Base-by-base conservation (phyloP, 2,888 invertebrate species). In the Mythimna impura region DNA sequence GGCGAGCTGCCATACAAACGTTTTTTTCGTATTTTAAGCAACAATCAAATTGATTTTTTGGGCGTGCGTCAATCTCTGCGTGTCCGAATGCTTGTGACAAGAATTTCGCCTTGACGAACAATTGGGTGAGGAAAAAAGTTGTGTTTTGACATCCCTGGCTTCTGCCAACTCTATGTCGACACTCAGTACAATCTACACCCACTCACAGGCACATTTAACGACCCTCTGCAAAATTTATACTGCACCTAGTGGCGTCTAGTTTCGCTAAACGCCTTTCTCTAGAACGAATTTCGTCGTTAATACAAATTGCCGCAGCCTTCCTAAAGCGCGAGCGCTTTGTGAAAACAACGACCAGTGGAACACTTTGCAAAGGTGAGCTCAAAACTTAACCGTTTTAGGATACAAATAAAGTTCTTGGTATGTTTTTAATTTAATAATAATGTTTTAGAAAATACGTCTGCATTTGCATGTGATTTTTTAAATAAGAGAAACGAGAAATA, bases 171-270 rank as follows among this genome's bases (percentile, higher is more conserved):
- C 61, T 22, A 12, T 22, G 40, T 47, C 71, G 55, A 64, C 66
- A 76, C 64, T 66, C 64, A 47, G 64, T 71, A 69, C 80, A 68
- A 77, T 74, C 76, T 71, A 73, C 80, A 75, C 71, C 72, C 67
- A 77, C 75, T 74, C 57, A 78, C 73, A 55, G 50, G 61, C 73
- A 64, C 79, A 84, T 84, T 79, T 84, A 79, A 74, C 78, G 66
- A 80, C 61, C 72, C 67, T 72, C 83, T 87, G 74, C 77, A 83
- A 87, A 83, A 85, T 88, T 85, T 81, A 81, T 76, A 76, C 73
- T 71, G 76, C 73, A 69, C 66, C 57, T 60, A 65, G 82, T 60
- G 52, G 61, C 66, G 74, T 78, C 75, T 71, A 83, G 77, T 80
- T 81, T 75, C 72, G 47, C 81, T 77, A 69, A 80, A 81, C 80